Base-by-base conservation (phyloP, 2,888 invertebrate species). In the Apoda limacodes region DNA sequence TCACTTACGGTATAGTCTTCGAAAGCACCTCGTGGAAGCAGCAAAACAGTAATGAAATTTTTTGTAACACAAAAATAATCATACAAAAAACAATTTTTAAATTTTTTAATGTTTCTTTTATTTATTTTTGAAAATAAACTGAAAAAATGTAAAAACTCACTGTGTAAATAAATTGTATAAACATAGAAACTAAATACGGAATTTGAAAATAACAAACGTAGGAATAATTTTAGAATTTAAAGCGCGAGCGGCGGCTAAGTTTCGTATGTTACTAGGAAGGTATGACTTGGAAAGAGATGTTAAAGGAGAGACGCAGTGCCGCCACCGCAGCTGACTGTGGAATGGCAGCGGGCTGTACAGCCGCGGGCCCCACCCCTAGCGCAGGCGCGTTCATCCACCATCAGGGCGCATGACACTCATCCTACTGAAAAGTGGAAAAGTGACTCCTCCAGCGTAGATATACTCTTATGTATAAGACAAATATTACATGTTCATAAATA, bases 381-480 rank as follows among this genome's bases (percentile, higher is more conserved):
- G 76, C 71, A 66, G 29, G 76, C 80, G 75, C 64, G 45, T 42
- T 57, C 37, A 40, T 28, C 42, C 32, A 28, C 42, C 48, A 22
- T 56, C 57, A 62, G 38, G 48, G 75, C 78, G 78, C 80, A 78
- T 74, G 80, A 66, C 68, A 68, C 61, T 68, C 74, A 67, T 70
- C 78, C 78, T 71, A 75, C 76, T 60, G 61, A 68, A 72, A 78
- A 75, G 65, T 76, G 62, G 68, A 76, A 76, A 76, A 78, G 78
- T 68, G 76, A 80, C 78, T 80, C 78, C 78, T 80, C 71, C 76
- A 70, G 60, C 60, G 61, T 67, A 78, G 67, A 71, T 74, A 74
- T 60, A 71, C 60, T 67, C 67, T 70, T 78, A 78, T 78, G 61
- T 80, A 75, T 68, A 75, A 74, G 72, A 75, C 68, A 78, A 76